These are phyloP conservation scores for Aphis craccivora DNA, from an alignment of 1,140 invertebrate species.

Conservation along the genomic window DNA sequence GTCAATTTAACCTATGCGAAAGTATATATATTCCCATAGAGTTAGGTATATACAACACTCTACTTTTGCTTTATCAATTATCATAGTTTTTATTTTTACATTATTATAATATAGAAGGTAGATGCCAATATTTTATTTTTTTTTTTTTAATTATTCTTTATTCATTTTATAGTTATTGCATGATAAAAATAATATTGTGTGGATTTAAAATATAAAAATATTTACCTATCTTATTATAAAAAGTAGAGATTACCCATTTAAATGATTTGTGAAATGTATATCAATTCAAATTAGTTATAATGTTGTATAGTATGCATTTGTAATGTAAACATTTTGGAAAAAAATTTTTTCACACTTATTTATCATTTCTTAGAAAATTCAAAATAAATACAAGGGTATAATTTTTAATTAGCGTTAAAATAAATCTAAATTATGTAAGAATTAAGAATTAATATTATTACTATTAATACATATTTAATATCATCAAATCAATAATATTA, in stretches of 20 bases:
- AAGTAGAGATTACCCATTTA: neutral
- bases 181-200: neutral
- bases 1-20: neutral
- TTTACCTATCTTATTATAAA: neutral
- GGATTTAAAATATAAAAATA: neutral
- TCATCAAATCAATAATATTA: neutral
- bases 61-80: neutral
- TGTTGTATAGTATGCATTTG: neutral
- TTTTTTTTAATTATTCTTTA: neutral
- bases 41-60: neutral
- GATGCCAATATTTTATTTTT: neutral
- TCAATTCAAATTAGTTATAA: neutral
- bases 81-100: neutral
- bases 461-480: too few relatives aligned
- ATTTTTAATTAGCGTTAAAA: neutral
- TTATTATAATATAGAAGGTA: neutral
- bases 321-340: neutral
- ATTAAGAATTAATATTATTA: neutral
- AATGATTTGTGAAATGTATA: neutral
- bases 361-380: neutral
- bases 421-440: neutral
- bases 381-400: neutral
- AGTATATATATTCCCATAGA: too few relatives aligned
- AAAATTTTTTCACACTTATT: neutral
- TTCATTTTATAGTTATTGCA: neutral